Percentiles rank a stretch among this genome's conserved stretches.
Conservation (phyloP, 2,888 invertebrate species). For the Pheosia gnoma region DNA sequence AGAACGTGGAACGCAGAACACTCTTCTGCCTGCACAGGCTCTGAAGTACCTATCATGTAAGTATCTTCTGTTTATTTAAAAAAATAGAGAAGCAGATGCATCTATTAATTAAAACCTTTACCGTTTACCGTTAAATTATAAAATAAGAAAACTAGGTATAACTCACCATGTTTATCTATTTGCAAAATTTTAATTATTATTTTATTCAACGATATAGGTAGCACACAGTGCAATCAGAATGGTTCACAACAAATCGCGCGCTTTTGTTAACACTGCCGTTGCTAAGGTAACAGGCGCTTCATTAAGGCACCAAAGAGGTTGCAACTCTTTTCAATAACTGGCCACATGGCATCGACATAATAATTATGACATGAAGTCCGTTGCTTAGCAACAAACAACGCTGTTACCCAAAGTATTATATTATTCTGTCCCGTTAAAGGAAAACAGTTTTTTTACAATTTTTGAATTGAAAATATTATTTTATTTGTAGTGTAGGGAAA, state of each 20-base stretch:
- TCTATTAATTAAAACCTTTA: too few species aligned
- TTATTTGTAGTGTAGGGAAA: constrained; percentile 17
- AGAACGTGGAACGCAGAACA: too few species aligned
- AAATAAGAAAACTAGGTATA: too few species aligned
- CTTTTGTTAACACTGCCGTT: constrained; percentile 50
- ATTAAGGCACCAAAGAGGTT: constrained; percentile 20
- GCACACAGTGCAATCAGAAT: neutral
- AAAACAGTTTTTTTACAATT: constrained; percentile 21
- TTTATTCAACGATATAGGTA: too few species aligned
- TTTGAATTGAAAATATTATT: constrained; percentile 22
- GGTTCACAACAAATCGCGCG: constrained; percentile 9
- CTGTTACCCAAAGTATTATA: constrained; percentile 12
- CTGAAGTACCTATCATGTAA: too few species aligned
- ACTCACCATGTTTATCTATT: neutral
- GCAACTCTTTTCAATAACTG: constrained; percentile 14
- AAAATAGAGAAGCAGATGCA: too few species aligned
- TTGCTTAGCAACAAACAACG: constrained; percentile 49
- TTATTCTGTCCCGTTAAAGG: too few species aligned
- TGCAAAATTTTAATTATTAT: neutral
- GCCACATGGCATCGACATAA: constrained; percentile 11
- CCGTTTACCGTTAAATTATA: too few species aligned
- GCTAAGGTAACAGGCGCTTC: constrained; percentile 38
- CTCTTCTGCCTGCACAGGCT: too few species aligned
- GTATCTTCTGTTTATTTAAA: too few species aligned
- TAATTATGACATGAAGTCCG: constrained; percentile 13